Evolutionary conservation across 1,140 invertebrate species (phyloP).

Genomic region (Nautilus pompilius): DNA sequence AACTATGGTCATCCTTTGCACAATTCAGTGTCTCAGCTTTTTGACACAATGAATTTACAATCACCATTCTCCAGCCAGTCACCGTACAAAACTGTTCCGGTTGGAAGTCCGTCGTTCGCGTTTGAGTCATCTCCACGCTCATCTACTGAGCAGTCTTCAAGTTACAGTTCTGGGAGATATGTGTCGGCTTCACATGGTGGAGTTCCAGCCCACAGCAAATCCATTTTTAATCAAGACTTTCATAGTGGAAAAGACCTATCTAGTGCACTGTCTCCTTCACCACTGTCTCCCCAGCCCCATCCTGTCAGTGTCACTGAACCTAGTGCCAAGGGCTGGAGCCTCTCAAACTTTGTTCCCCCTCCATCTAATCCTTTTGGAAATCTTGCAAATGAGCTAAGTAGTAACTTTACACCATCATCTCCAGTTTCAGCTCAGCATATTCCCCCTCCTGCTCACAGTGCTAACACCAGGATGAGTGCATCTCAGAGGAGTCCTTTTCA

Average conservation of each 20-base stretch:
- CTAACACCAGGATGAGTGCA: constrained; percentile 7
- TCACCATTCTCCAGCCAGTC: constrained; percentile 19
- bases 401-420: not conserved
- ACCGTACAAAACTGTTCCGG: constrained; percentile 25
- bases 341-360: constrained; percentile 31
- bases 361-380: constrained; percentile 20
- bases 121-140: constrained; percentile 16
- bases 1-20: constrained; percentile 30
- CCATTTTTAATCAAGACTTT: constrained; percentile 9
- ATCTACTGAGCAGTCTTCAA: not conserved
- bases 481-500: constrained; percentile 19
- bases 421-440: constrained; percentile 3
- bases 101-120: constrained; percentile 19
- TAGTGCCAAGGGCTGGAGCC: constrained; percentile 23
- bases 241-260: constrained; percentile 1
- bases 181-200: not conserved
- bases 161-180: constrained; percentile 3
- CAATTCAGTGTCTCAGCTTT: constrained; percentile 22
- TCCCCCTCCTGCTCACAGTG: constrained; percentile 45
- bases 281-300: constrained; percentile 4
- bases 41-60: constrained; percentile 25
- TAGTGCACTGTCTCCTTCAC: not conserved
- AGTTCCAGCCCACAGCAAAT: not conserved
- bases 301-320: constrained; percentile 14
- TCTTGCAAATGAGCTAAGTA: constrained; percentile 11